A percentile compares a stretch with the other conserved stretches of the same genome.
These are phyloP conservation scores for Pseudococcus jackbeardsleyi DNA, from an alignment of 2,888 invertebrate species.

Conservation along the genomic window DNA sequence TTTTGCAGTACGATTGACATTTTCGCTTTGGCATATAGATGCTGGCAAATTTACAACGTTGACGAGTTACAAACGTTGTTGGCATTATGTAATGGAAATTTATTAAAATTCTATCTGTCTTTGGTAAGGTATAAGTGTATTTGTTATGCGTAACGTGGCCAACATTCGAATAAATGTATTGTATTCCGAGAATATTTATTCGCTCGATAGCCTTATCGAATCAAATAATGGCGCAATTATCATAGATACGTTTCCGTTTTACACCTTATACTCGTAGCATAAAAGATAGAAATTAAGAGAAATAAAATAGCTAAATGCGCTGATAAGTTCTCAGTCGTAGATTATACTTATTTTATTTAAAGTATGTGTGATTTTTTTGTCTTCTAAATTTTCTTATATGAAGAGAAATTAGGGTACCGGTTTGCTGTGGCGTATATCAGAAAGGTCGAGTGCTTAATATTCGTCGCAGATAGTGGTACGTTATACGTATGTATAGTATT, in stretches of 20 bases:
- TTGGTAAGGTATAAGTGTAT: not conserved
- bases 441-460: constrained; percentile 4
- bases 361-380: no score
- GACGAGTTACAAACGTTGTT: constrained; percentile 8
- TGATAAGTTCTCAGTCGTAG: no score
- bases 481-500: not conserved
- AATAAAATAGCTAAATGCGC: not conserved
- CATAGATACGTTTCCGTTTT: constrained; percentile 7
- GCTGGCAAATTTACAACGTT: constrained; percentile 50
- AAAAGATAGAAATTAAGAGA: not conserved
- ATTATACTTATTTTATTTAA: no score
- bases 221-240: constrained; percentile 27
- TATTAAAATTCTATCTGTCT: constrained; percentile 38
- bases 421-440: not conserved
- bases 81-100: constrained; percentile 13
- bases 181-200: constrained; percentile 27
- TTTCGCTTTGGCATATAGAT: constrained; percentile 30
- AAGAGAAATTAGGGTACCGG: not conserved
- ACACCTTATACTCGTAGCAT: not conserved
- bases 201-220: not conserved
- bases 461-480: constrained; percentile 28
- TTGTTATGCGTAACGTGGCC: constrained; percentile 41
- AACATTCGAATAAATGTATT: not conserved
- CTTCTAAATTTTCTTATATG: no score
- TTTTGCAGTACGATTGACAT: constrained; percentile 37